A percentile compares a stretch with the other conserved stretches of the same genome.
phyloP scores from a whole-genome alignment of 2,888 invertebrate genomes.

The Diarsia mendica region DNA sequence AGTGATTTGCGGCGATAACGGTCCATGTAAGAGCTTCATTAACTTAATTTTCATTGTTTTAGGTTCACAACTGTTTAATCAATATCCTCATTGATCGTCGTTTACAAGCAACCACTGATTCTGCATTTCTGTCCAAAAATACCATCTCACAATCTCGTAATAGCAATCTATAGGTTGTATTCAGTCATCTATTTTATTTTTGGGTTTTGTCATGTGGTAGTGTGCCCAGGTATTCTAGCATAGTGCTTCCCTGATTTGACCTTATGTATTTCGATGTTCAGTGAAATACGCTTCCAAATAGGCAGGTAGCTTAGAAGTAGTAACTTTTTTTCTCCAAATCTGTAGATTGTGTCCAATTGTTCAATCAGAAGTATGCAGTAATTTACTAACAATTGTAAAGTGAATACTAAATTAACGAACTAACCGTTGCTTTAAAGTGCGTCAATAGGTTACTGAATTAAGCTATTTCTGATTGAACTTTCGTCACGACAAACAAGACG shows the following conservation, averaged over 20 bases:
- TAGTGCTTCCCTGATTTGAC: slow-evolving; percentile 53
- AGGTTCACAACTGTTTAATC: slow-evolving; percentile 32
- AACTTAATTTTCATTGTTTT: slow-evolving; percentile 51
- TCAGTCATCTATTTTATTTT: slow-evolving; percentile 15
- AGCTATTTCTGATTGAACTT: slow-evolving; percentile 56
- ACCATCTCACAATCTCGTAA: slow-evolving; percentile 13
- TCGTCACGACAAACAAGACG: slow-evolving; percentile 10
- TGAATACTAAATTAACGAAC: slow-evolving; percentile 13
- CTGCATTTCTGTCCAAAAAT: slow-evolving; percentile 11
- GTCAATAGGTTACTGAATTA: background rate
- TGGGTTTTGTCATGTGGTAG: slow-evolving; percentile 51
- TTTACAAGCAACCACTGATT: slow-evolving; percentile 32
- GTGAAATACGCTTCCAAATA: slow-evolving; percentile 39
- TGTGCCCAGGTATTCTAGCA: slow-evolving; percentile 30
- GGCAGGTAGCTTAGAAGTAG: slow-evolving; percentile 29
- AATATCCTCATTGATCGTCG: slow-evolving; percentile 27
- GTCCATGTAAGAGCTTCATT: background rate
- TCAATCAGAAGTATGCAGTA: slow-evolving; percentile 46
- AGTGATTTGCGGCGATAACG: background rate
- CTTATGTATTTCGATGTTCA: slow-evolving; percentile 19
- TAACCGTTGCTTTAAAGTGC: slow-evolving; percentile 9
- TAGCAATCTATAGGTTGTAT: slow-evolving; percentile 47
- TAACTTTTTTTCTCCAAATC: slow-evolving; percentile 2
- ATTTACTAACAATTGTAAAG: slow-evolving; percentile 25
- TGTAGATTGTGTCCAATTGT: slow-evolving; percentile 21